Conservation (phyloP, 2,113 vertebrate species). For the Epinephelus cyanopodus region DNA sequence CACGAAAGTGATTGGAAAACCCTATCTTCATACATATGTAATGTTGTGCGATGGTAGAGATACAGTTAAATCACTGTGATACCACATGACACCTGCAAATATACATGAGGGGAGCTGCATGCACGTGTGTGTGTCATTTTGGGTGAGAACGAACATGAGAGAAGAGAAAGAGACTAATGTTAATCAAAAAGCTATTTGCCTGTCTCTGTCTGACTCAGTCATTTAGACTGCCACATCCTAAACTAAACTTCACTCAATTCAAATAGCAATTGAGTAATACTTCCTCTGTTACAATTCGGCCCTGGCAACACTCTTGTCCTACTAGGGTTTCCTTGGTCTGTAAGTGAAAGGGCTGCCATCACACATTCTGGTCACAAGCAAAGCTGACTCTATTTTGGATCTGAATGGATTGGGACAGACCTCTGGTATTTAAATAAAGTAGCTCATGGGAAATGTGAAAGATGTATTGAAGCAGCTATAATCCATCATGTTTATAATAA, state of each 20-base stretch:
- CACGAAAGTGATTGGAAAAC: constrained; percentile 55
- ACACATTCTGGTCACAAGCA: neutral
- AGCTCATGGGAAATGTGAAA: neutral
- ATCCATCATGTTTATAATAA: no score
- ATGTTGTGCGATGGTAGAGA: constrained; percentile 22
- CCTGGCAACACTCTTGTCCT: neutral
- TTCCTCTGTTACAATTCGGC: neutral
- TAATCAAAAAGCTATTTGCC: constrained; percentile 23
- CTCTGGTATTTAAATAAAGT: neutral
- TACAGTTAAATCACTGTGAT: constrained; percentile 4
- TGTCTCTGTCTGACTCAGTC: constrained; percentile 4
- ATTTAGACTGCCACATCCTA: constrained; percentile 18
- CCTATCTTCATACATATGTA: constrained; percentile 68
- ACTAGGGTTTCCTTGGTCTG: neutral
- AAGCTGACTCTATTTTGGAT: neutral
- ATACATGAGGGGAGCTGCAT: neutral
- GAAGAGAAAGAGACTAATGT: neutral
- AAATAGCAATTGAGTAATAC: constrained; percentile 28
- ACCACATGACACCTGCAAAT: constrained; percentile 2
- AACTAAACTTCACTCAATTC: constrained; percentile 34
- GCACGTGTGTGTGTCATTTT: neutral
- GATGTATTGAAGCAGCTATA: no score
- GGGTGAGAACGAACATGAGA: constrained; percentile 1
- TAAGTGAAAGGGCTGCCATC: neutral
- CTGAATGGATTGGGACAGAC: neutral